A percentile compares a stretch with the other conserved stretches of the same genome.
These are phyloP conservation scores for Anthonomus grandis DNA, from an alignment of 1,140 invertebrate genomes.

Conservation along the genomic window DNA sequence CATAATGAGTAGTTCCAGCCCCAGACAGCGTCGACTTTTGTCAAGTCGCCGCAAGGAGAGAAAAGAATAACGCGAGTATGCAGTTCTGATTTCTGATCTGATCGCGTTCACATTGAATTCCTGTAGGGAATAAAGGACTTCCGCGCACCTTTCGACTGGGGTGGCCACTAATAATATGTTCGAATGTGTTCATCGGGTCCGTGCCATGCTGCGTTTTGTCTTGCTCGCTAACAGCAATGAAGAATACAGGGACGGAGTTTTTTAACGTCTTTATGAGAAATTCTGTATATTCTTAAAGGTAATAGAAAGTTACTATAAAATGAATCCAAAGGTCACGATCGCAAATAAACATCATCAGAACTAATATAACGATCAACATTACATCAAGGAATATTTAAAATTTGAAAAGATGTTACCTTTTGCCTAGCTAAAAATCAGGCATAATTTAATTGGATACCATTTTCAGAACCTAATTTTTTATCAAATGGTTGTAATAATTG, in stretches of 20 bases:
- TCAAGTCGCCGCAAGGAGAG: slow-evolving; percentile 27
- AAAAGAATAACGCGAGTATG: slow-evolving; percentile 29
- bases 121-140: slow-evolving; percentile 25
- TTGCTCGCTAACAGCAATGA: slow-evolving; percentile 12
- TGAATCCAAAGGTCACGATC: too few species aligned
- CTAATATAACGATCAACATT: too few species aligned
- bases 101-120: slow-evolving; percentile 28
- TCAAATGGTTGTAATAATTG: too few species aligned
- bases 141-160: slow-evolving; percentile 31
- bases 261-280: too few species aligned
- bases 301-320: too few species aligned
- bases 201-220: slow-evolving; percentile 27
- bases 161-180: slow-evolving; percentile 33
- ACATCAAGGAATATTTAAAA: too few species aligned
- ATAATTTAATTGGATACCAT: too few species aligned
- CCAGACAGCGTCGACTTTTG: slow-evolving; percentile 29
- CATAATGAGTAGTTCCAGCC: slow-evolving; percentile 29
- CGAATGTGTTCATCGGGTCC: slow-evolving; percentile 23
- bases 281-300: too few species aligned
- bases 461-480: too few species aligned
- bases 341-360: too few species aligned
- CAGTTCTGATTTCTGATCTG: slow-evolving; percentile 29
- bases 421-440: too few species aligned
- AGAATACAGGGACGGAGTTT: not conserved
- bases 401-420: too few species aligned